Evolutionary conservation across 35 echinoderm and acorn worm genomes (phyloP).

Genomic region (Apostichopus californicus): DNA sequence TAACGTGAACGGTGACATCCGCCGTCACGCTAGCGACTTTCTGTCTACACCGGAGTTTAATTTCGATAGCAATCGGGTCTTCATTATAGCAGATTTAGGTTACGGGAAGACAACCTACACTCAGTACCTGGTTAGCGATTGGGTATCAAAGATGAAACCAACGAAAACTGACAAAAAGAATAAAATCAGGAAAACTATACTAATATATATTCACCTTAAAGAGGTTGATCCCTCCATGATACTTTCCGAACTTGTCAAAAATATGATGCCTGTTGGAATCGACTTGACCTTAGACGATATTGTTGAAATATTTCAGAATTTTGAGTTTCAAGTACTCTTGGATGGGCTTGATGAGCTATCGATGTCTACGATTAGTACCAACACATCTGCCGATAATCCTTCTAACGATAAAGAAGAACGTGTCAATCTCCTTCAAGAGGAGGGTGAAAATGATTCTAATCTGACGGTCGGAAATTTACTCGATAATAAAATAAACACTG

Average conservation of each 20-base stretch:
- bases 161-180: background rate
- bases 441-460: no score
- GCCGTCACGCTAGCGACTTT: background rate
- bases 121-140: background rate
- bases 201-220: conserved; percentile 33
- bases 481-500: background rate
- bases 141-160: background rate
- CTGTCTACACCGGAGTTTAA: background rate
- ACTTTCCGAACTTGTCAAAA: background rate
- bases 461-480: background rate
- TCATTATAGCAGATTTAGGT: conserved; percentile 13
- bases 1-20: no score
- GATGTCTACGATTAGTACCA: background rate
- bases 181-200: background rate
- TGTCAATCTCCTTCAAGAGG: no score
- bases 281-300: background rate
- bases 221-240: background rate
- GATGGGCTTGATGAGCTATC: conserved; percentile 20
- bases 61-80: background rate
- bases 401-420: background rate
- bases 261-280: background rate
- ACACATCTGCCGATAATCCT: background rate
- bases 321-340: background rate
- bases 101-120: conserved; percentile 38
- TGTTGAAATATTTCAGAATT: background rate